Percentiles rank a stretch among this genome's conserved stretches.
phyloP scores from a whole-genome alignment of 2,113 vertebrate species.

The Ceyx melanurus region DNA sequence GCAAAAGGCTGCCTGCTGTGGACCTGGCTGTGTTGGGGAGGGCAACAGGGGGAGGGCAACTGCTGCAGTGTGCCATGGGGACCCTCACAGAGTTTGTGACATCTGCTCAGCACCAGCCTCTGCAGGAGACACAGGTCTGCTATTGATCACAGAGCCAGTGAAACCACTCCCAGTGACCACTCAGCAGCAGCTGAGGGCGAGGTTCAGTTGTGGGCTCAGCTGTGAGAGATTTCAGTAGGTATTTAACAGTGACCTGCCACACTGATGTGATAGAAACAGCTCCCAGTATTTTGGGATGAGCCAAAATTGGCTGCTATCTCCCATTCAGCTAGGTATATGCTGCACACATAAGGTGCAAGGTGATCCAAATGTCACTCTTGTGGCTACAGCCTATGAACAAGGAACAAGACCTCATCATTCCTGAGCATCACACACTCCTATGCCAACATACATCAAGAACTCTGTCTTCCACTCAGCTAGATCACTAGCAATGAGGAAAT shows the following conservation, averaged over 20 bases:
- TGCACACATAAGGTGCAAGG: background rate
- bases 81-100: background rate
- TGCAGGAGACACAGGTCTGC: background rate
- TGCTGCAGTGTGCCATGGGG: background rate
- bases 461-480: background rate
- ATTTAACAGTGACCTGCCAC: background rate
- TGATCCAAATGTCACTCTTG: background rate
- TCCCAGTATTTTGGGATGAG: background rate
- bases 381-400: background rate
- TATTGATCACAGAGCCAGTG: background rate
- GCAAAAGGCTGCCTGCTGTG: background rate
- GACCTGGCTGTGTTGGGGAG: accelerated
- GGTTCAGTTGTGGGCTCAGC: too few relatives aligned
- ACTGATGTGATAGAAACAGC: background rate
- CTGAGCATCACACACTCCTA: background rate
- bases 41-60: background rate
- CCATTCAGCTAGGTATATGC: background rate
- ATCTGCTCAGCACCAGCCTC: background rate
- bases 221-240: background rate
- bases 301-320: background rate
- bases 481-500: background rate
- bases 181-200: background rate
- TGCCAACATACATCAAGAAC: background rate
- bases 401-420: background rate
- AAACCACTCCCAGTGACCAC: background rate